Evolutionary conservation across 2,113 vertebrate species (phyloP).

Genomic region (Pipra filicauda): DNA sequence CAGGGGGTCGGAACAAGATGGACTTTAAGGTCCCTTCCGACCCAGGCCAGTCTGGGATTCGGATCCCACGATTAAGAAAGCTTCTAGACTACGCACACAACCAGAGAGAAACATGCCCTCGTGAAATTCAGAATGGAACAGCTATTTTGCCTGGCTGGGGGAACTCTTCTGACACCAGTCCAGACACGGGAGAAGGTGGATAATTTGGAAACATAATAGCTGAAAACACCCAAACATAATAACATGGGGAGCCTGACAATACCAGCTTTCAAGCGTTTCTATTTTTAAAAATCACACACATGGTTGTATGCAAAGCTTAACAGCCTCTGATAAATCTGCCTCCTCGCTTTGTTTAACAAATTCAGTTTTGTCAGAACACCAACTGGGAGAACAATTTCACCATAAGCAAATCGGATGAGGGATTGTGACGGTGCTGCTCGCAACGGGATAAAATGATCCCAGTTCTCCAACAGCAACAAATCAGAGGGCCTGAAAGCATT

Average conservation of each 20-base stretch:
- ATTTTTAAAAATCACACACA: neutral
- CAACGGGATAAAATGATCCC: accelerated
- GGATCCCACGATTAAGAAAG: neutral
- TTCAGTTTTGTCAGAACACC: neutral
- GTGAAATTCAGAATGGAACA: accelerated
- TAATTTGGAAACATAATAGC: accelerated
- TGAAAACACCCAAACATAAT: neutral
- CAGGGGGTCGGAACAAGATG: accelerated
- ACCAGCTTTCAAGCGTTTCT: neutral
- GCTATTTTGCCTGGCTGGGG: neutral
- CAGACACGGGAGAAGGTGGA: neutral
- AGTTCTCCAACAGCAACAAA: neutral
- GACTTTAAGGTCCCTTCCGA: neutral
- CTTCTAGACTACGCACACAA: neutral
- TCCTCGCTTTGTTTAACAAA: neutral
- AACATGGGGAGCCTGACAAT: accelerated
- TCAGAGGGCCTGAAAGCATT: neutral
- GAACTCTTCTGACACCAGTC: neutral
- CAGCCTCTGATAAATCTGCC: neutral
- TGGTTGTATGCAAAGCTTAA: neutral
- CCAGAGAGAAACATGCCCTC: neutral
- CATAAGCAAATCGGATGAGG: neutral
- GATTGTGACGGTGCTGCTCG: neutral
- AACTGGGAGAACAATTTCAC: neutral
- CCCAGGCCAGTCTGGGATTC: neutral